Conservation (phyloP, 37 sponge, comb jelly and placozoan species). For the Oscarella lobularis region DNA sequence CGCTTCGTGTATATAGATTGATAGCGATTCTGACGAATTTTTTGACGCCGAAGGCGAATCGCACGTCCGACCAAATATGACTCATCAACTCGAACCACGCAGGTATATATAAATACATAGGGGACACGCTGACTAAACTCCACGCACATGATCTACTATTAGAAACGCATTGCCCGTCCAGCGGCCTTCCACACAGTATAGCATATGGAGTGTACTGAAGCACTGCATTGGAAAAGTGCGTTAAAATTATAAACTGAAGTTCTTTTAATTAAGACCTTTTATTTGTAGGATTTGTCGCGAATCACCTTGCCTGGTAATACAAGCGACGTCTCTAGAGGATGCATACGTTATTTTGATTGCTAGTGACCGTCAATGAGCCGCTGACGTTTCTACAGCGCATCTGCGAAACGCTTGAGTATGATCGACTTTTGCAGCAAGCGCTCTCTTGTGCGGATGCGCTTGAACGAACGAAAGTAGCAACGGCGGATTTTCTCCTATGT, state of each 20-base stretch:
- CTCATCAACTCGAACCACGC: too few species aligned
- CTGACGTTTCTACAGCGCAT: not conserved
- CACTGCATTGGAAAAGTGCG: slow-evolving; percentile 1
- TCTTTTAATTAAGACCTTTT: not conserved
- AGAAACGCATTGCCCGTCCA: not conserved
- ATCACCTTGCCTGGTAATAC: not conserved
- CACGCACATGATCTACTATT: not conserved
- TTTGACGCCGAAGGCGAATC: not conserved
- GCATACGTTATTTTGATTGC: not conserved
- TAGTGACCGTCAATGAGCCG: slow-evolving; percentile 5
- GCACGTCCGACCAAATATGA: too few species aligned
- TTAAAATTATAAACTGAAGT: not conserved
- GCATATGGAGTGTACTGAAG: not conserved
- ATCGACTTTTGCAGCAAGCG: not conserved
- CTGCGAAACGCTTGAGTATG: not conserved
- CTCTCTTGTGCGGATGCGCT: not conserved
- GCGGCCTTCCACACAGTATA: not conserved
- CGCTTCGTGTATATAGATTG: too few species aligned
- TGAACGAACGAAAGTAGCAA: not conserved
- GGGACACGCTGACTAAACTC: not conserved
- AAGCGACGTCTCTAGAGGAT: not conserved
- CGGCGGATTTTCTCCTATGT: not conserved
- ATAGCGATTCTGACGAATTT: not conserved
- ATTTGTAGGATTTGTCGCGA: slow-evolving; percentile 6
- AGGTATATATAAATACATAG: too few species aligned